Conservation (phyloP, 2,888 invertebrate genomes). For the Yponomeuta cagnagella region DNA sequence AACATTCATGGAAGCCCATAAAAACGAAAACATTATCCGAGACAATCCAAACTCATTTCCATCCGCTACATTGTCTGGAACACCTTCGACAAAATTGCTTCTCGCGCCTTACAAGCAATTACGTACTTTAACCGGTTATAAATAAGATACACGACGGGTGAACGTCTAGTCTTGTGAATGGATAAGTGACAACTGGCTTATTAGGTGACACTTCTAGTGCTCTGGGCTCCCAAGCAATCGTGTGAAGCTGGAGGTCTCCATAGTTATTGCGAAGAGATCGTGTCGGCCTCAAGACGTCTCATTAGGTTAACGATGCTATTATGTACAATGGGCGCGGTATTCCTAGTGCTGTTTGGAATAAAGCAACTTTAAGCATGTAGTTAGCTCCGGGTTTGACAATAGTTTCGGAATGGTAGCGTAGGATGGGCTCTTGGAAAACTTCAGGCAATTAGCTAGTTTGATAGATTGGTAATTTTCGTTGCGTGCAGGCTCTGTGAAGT, state of each 20-base stretch:
- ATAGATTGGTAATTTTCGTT: too few species aligned
- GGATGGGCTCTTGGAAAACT: not conserved
- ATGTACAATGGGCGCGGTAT: not conserved
- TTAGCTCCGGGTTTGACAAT: not conserved
- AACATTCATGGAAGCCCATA: not conserved
- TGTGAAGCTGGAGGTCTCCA: not conserved
- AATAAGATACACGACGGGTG: slow-evolving; percentile 11
- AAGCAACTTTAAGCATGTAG: not conserved
- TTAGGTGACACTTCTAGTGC: not conserved
- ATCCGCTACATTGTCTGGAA: not conserved
- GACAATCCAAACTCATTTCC: not conserved
- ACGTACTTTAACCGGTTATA: slow-evolving; percentile 5
- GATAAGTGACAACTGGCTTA: slow-evolving; percentile 7
- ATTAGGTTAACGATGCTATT: slow-evolving; percentile 14
- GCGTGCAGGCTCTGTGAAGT: too few species aligned
- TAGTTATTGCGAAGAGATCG: not conserved
- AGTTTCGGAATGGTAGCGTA: not conserved
- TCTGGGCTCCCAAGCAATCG: not conserved
- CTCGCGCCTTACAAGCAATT: slow-evolving; percentile 8
- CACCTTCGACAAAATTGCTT: not conserved
- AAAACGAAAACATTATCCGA: not conserved
- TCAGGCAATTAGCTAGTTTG: not conserved
- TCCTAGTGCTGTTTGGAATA: not conserved
- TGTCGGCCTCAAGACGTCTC: slow-evolving; percentile 13
- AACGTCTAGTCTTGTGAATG: slow-evolving; percentile 6